These are phyloP conservation scores for Alaudala cheleensis DNA, from an alignment of 2,113 vertebrate species.

Conservation along the genomic window DNA sequence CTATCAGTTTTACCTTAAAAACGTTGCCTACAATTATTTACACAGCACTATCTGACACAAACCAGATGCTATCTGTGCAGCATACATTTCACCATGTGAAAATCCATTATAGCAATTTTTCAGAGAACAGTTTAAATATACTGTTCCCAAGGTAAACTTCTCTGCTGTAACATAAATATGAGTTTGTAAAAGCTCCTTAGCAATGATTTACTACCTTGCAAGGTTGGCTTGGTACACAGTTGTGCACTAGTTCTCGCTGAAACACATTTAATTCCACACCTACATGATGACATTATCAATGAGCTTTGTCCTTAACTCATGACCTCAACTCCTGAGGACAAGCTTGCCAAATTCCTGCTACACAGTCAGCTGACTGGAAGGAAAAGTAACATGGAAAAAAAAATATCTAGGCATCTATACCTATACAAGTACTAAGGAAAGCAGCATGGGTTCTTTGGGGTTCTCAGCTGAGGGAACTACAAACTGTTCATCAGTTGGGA, in stretches of 20 bases:
- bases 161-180: slow-evolving; percentile 22
- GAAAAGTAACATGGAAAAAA: not conserved
- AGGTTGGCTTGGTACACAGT: not conserved
- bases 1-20: slow-evolving; percentile 11
- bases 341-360: not conserved
- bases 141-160: slow-evolving; percentile 24
- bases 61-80: slow-evolving; percentile 29
- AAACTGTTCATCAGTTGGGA: not conserved
- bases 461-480: not conserved
- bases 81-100: not conserved
- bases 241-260: not conserved
- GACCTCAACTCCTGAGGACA: not conserved
- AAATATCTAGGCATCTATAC: not conserved
- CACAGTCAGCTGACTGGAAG: not conserved
- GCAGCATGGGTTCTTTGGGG: not conserved
- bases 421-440: not conserved
- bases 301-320: slow-evolving; percentile 3
- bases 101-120: slow-evolving; percentile 48
- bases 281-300: not conserved
- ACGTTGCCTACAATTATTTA: slow-evolving; percentile 16
- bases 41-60: not conserved
- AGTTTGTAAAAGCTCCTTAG: slow-evolving; percentile 33
- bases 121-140: slow-evolving; percentile 30
- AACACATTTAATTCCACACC: slow-evolving; percentile 14
- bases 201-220: slow-evolving; percentile 25